A percentile compares a stretch with the other conserved stretches of the same genome.
Evolutionary conservation across 35 echinoderm and acorn worm species (phyloP).

Genomic region (Apostichopus parvimensis): DNA sequence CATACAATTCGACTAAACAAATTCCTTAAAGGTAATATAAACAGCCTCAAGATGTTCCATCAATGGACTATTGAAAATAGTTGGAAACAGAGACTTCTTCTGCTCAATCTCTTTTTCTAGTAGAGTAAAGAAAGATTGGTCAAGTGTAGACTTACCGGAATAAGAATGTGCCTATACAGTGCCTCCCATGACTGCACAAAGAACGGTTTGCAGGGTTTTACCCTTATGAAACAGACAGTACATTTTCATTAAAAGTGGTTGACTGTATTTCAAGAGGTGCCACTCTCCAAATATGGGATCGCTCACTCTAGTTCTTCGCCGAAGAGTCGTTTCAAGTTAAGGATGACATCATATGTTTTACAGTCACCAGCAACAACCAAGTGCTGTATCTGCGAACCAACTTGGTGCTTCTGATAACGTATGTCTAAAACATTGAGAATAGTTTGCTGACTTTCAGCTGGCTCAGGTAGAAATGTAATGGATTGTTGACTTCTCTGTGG

Average conservation of each 20-base stretch:
- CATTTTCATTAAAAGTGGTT: conserved; percentile 67
- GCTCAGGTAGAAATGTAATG: conserved; percentile 49
- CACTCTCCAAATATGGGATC: conserved; percentile 86
- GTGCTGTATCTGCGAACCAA: conserved; percentile 49
- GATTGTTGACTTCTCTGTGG: conserved; percentile 47
- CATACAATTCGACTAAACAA: neutral
- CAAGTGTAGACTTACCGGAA: neutral
- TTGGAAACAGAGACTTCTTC: neutral
- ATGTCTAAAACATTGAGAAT: conserved; percentile 39
- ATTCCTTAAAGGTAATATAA: conserved; percentile 18
- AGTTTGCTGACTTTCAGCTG: conserved; percentile 63
- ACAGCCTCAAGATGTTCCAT: conserved; percentile 5
- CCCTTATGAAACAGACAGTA: conserved; percentile 55
- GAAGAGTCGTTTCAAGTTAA: conserved; percentile 64
- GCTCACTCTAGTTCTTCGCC: conserved; percentile 62
- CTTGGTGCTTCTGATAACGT: conserved; percentile 43
- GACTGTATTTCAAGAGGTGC: conserved; percentile 84
- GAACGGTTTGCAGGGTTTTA: conserved; percentile 6
- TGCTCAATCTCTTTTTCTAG: neutral
- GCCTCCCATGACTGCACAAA: conserved; percentile 52
- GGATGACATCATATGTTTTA: conserved; percentile 57
- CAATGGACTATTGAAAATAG: conserved; percentile 22
- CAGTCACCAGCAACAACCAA: conserved; percentile 72
- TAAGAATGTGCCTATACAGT: conserved; percentile 50
- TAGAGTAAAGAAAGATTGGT: neutral